A percentile compares a stretch with the other conserved stretches of the same genome.
These are phyloP conservation scores for Bambusicola thoracicus DNA, from an alignment of 2,113 vertebrate species.

Conservation along the genomic window DNA sequence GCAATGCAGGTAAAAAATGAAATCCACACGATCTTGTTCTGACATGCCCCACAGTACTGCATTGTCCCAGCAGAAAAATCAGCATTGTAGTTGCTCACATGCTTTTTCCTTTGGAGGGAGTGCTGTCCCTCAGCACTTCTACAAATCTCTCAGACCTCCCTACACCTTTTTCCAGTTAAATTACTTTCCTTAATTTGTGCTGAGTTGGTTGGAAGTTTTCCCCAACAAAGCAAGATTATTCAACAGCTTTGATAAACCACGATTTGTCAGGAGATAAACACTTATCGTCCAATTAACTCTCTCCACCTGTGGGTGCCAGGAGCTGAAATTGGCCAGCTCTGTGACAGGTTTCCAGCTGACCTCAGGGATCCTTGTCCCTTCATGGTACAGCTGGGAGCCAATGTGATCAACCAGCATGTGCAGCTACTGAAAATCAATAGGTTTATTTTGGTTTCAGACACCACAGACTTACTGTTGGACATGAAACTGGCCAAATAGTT, in stretches of 20 bases:
- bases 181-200: conserved; percentile 13
- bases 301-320: not conserved
- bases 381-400: not conserved
- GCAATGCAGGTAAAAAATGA: fast-evolving
- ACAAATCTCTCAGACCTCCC: not conserved
- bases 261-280: conserved; percentile 38
- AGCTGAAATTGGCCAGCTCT: conserved; percentile 5
- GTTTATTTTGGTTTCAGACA: not conserved
- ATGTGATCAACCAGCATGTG: not conserved
- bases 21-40: not conserved
- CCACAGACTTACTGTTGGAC: not conserved
- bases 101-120: not conserved
- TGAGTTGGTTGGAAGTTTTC: not conserved
- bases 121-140: not conserved
- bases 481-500: not conserved
- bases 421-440: not conserved
- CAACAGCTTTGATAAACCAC: conserved; percentile 12
- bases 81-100: fast-evolving
- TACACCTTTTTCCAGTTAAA: conserved; percentile 7
- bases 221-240: conserved; percentile 3
- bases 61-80: not conserved
- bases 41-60: not conserved
- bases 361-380: not conserved
- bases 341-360: not conserved
- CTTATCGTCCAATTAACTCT: conserved; percentile 42